Evolutionary conservation across 2,797 vertebrate species (phyloP), one percentile per base, ranked within the genome.

Genomic region (Meda fulgida): DNA sequence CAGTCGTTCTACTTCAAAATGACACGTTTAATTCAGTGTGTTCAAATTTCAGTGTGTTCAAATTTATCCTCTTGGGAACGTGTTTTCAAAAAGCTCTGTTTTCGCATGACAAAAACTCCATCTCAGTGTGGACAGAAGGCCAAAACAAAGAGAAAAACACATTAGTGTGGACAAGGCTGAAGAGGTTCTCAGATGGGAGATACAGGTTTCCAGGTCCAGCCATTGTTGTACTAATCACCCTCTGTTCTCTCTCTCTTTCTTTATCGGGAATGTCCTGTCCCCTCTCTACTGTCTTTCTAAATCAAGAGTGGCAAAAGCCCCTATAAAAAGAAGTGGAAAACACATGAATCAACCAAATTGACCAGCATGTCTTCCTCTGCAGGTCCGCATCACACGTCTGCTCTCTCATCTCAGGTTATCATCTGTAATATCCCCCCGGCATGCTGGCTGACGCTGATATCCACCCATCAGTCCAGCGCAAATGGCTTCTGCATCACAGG

Each of bases 381-480:
- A 85, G 69, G 53, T 60, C 38, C 29, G 1, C 76, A 60, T 85
- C 67, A 71, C 83, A 65, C 16, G 40, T 72, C 67, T 60, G 67
- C 38, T 70, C 77, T 85, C 23, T 85, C 83, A 85, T 85, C 83
- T 80, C 66, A 65, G 67, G 67, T 63, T 79, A 77, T 85, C 83
- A 85, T 85, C 77, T 79, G 83, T 73, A 85, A 85, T 85, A 85
- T 85, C 83, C 83, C 76, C 46, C 83, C 63, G 23, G 81, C 81
- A 69, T 9, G 7, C 72, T 67, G 66, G 65, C 83, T 14, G 51
- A 26, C 5, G 65, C 66, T 78, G 75, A 84, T 78, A 84, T 84
- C 38, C 83, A 10, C 66, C 29, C 83, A 84, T 84, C 75, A 70
- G 63, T 78, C 65, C 73, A 11, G 46, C 5, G 16, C 36, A 60